Evolutionary conservation across 2,113 vertebrate genomes (phyloP).

Genomic region (Irena cyanogastra): DNA sequence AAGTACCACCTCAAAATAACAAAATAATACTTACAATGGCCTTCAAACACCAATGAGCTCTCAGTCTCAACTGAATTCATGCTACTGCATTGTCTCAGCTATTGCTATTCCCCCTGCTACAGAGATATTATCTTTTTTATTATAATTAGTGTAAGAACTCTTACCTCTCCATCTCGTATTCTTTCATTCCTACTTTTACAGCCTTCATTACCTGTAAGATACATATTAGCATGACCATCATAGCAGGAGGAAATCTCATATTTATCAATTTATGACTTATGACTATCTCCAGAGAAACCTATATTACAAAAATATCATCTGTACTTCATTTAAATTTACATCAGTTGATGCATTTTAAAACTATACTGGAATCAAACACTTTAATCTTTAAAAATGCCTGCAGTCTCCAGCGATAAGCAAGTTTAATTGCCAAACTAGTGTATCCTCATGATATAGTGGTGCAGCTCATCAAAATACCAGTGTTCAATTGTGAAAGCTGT

Average conservation of each 20-base stretch:
- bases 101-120: not conserved
- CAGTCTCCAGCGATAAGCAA: not conserved
- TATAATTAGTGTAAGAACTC: constrained; percentile 47
- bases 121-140: not conserved
- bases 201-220: constrained; percentile 81
- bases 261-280: constrained; percentile 35
- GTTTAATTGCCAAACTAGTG: not conserved
- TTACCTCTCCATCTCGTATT: constrained; percentile 81
- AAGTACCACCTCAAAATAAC: not conserved
- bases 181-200: constrained; percentile 76
- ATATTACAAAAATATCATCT: not conserved
- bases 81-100: not conserved
- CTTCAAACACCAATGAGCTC: not conserved
- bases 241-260: constrained; percentile 15
- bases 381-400: not conserved
- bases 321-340: constrained; percentile 7
- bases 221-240: constrained; percentile 56
- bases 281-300: constrained; percentile 17
- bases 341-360: constrained; percentile 8
- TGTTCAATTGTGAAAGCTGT: not conserved
- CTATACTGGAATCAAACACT: not conserved
- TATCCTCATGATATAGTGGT: constrained; percentile 1
- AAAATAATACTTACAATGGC: not conserved
- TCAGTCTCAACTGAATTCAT: not conserved
- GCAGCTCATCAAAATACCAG: not conserved